phyloP scores from a whole-genome alignment of 2,797 vertebrate genomes.

The Dendrocincla tyrannina region DNA sequence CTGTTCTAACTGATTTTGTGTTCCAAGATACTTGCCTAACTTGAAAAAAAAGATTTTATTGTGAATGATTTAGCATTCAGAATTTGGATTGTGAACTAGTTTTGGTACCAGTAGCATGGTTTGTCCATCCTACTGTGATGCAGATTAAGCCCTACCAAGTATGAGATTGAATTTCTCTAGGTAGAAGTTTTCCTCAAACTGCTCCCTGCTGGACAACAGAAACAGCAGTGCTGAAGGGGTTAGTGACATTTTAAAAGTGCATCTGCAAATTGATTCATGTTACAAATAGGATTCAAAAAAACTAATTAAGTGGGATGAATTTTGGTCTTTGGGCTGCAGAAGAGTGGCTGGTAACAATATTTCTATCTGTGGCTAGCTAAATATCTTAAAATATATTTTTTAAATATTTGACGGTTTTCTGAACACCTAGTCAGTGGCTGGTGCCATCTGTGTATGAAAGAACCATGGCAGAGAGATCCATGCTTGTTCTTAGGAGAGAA shows the following conservation, averaged over 20 bases:
- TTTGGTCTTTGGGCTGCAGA: not conserved
- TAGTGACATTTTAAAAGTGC: not conserved
- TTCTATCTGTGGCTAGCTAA: not conserved
- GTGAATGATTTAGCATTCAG: not conserved
- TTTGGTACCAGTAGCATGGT: accelerated
- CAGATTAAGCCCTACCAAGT: not conserved
- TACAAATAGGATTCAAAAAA: not conserved
- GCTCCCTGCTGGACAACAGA: not conserved
- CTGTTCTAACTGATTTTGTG: not conserved
- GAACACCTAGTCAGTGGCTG: not conserved
- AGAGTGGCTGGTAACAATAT: not conserved
- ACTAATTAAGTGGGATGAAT: not conserved
- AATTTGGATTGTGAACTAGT: not conserved
- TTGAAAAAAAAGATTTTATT: not conserved
- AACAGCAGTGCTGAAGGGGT: not conserved
- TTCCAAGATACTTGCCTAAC: not conserved
- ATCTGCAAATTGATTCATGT: not conserved
- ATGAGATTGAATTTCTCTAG: not conserved
- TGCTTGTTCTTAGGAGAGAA: not conserved
- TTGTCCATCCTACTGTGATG: not conserved
- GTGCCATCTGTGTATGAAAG: not conserved
- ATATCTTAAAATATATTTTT: not conserved
- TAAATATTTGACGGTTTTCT: not conserved
- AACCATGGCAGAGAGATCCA: not conserved
- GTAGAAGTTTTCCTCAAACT: not conserved